Evolutionary conservation across 2,888 invertebrate species (phyloP).

Genomic region (Nephrotoma flavescens): DNA sequence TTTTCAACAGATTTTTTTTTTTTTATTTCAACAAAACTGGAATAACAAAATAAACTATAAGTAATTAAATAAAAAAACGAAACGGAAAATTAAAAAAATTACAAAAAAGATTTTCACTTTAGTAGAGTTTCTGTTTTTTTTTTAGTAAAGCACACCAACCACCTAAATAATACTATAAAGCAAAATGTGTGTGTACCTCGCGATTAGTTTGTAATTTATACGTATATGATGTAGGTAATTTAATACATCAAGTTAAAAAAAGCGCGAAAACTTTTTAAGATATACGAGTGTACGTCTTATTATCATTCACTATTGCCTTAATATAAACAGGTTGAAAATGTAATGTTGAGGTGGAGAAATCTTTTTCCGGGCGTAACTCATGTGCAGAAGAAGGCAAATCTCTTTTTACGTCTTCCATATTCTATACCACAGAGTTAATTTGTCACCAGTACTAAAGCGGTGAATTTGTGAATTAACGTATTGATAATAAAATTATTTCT

Average conservation of each 20-base stretch:
- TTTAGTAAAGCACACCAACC: neutral
- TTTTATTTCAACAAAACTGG: neutral
- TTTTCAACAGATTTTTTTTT: neutral
- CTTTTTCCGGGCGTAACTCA: too few species aligned
- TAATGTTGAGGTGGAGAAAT: too few species aligned
- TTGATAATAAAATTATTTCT: too few species aligned
- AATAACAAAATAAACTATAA: neutral
- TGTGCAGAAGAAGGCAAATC: too few species aligned
- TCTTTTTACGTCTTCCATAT: too few species aligned
- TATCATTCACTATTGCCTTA: too few species aligned
- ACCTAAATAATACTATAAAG: neutral
- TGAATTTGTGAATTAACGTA: too few species aligned
- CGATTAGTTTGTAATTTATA: neutral
- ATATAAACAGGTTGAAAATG: too few species aligned
- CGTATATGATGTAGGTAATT: neutral
- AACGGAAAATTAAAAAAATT: neutral
- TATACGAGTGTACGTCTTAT: too few species aligned
- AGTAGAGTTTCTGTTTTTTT: neutral
- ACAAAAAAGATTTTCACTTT: neutral
- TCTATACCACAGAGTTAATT: too few species aligned
- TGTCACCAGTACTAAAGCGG: too few species aligned
- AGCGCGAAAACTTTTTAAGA: neutral
- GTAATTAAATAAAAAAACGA: neutral
- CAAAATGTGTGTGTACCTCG: neutral
- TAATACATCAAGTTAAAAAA: neutral